A percentile compares a stretch with the other conserved stretches of the same genome.
These are phyloP conservation scores for Ennomos fuscantarius DNA, from an alignment of 2,888 invertebrate genomes.

Conservation along the genomic window DNA sequence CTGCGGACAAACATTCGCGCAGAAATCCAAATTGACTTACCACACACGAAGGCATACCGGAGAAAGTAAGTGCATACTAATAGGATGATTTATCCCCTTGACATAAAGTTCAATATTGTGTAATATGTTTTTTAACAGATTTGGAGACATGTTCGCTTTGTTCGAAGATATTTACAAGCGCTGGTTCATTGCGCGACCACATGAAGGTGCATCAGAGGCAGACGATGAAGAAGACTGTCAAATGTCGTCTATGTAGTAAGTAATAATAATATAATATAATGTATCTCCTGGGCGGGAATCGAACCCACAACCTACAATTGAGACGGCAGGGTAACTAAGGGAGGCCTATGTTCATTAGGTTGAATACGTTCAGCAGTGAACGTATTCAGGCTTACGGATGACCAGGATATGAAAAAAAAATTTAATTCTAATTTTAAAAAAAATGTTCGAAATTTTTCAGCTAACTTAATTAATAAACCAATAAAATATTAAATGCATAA, in stretches of 20 bases:
- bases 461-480: too few species aligned
- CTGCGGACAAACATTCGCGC: conserved; percentile 83
- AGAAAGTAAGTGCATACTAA: conserved; percentile 65
- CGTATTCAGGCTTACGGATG: too few species aligned
- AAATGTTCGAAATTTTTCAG: too few species aligned
- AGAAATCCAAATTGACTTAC: conserved; percentile 84
- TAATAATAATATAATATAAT: too few species aligned
- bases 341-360: too few species aligned
- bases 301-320: too few species aligned
- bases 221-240: conserved; percentile 55
- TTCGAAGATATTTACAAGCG: conserved; percentile 81
- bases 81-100: neutral
- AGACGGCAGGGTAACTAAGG: too few species aligned
- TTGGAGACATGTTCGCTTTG: conserved; percentile 78
- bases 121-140: conserved; percentile 57
- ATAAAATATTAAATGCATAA: too few species aligned
- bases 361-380: too few species aligned
- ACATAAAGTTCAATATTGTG: neutral
- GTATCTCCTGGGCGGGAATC: too few species aligned
- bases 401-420: too few species aligned
- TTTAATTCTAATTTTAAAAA: too few species aligned
- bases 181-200: conserved; percentile 81
- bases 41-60: conserved; percentile 85
- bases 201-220: conserved; percentile 73
- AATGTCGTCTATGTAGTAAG: conserved; percentile 82